A percentile compares a stretch with the other conserved stretches of the same genome.
These are phyloP conservation scores for Archilochus colubris DNA, from an alignment of 2,113 vertebrate genomes.

Conservation along the genomic window DNA sequence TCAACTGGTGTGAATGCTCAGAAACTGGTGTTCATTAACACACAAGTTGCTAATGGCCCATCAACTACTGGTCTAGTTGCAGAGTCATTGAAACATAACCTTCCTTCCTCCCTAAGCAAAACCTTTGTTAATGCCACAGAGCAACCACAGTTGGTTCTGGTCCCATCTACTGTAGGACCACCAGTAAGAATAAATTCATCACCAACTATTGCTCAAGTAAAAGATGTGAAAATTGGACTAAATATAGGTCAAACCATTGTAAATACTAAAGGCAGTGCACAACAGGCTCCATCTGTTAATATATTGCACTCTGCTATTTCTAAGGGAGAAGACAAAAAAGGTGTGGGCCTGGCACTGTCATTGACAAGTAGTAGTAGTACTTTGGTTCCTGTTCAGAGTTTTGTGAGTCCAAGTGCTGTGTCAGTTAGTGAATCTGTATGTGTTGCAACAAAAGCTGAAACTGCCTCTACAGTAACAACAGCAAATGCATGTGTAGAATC, in stretches of 20 bases:
- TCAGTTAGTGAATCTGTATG: conserved; percentile 59
- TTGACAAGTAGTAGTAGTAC: conserved; percentile 43
- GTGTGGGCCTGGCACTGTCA: conserved; percentile 3
- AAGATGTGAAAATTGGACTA: conserved; percentile 83
- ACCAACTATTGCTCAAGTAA: conserved; percentile 81
- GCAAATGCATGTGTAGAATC: conserved; percentile 57
- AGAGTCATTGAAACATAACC: conserved; percentile 73
- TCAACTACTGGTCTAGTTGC: conserved; percentile 57
- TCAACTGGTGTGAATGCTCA: conserved; percentile 72
- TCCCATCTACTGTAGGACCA: conserved; percentile 76
- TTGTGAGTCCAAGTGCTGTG: conserved; percentile 54
- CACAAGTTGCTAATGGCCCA: conserved; percentile 71
- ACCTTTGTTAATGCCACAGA: conserved; percentile 72
- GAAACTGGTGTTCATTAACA: conserved; percentile 86
- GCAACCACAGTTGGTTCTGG: conserved; percentile 78
- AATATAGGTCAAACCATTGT: conserved; percentile 81
- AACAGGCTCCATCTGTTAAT: conserved; percentile 76
- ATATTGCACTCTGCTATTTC: conserved; percentile 74
- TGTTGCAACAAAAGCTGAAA: conserved; percentile 62
- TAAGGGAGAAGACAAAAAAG: conserved; percentile 72
- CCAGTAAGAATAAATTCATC: conserved; percentile 77
- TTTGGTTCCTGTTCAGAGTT: conserved; percentile 59
- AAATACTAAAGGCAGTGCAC: conserved; percentile 71
- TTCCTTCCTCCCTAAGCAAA: conserved; percentile 67
- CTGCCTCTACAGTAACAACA: conserved; percentile 48